Conservation (phyloP, 2,113 vertebrate species). For the Nymphicus hollandicus region DNA sequence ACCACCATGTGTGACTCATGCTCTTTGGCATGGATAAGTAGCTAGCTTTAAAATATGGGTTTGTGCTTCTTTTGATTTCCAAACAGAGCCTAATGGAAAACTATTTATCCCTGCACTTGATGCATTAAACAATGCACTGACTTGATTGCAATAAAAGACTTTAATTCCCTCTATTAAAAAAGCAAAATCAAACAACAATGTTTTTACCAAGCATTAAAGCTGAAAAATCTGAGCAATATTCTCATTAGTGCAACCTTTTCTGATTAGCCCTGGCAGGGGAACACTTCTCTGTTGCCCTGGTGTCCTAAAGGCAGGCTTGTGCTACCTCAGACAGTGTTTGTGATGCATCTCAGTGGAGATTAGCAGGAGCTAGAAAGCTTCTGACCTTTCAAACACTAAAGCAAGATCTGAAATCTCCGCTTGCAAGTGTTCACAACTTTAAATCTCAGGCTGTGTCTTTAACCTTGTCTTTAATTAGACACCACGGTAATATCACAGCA, state of each 20-base stretch:
- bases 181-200: background rate
- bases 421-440: background rate
- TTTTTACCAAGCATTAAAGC: background rate
- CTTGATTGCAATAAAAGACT: background rate
- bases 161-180: background rate
- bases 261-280: background rate
- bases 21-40: constrained; percentile 25
- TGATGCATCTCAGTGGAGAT: background rate
- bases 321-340: background rate
- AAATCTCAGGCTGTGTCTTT: background rate
- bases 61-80: constrained; percentile 42
- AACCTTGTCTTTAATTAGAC: constrained; percentile 61
- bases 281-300: background rate
- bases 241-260: background rate
- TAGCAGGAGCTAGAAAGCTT: background rate
- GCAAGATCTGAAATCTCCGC: background rate
- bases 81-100: constrained; percentile 13
- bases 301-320: background rate
- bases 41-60: constrained; percentile 17
- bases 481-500: background rate
- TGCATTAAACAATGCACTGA: background rate
- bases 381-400: constrained; percentile 22
- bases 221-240: background rate
- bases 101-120: background rate
- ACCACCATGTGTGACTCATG: constrained; percentile 43